phyloP scores from a whole-genome alignment of 2,113 vertebrate genomes.

The Danio rerio region GRCz12tu NC_133194.1:33250001-33250500 shows the following conservation, averaged over 20 bases:
- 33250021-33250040: neutral
- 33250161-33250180: conserved; percentile 3
- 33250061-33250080: no score
- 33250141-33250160: conserved; percentile 5
- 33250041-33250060: neutral
- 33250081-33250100: neutral
- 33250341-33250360: neutral
- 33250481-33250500: conserved; percentile 46
- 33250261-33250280: conserved; percentile 46
- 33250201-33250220: neutral
- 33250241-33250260: conserved; percentile 53
- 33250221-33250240: conserved; percentile 25
- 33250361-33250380: neutral
- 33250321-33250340: conserved; percentile 24
- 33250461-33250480: conserved; percentile 32
- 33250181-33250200: neutral
- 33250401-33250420: conserved; percentile 25
- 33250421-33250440: conserved; percentile 20
- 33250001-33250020: neutral
- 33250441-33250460: conserved; percentile 17
- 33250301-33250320: conserved; percentile 24
- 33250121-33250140: neutral
- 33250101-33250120: neutral
- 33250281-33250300: neutral
- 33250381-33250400: conserved; percentile 2